Evolutionary conservation across 1,140 invertebrate species (phyloP), one percentile per base, ranked within the genome.

Genomic region (Drosophila kohkoa): DNA sequence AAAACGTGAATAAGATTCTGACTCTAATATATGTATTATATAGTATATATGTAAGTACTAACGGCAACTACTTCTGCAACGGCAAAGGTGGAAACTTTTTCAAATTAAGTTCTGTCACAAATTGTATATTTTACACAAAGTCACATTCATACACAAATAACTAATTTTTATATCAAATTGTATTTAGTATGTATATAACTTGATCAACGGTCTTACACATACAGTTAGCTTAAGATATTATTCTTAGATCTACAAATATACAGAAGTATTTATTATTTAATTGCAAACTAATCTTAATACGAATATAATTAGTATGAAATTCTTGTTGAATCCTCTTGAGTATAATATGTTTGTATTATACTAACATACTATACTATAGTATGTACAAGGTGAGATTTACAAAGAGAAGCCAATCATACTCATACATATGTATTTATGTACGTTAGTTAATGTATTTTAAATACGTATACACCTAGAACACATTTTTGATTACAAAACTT

Each of bases 41-140:
- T 48, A 48, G 15, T 15, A 45, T 15, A 7, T 45, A 15, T 15
- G 15, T 15, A 5, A 13, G 11, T 45, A 64, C 45, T 45, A 75
- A 79, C 64, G 51, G 66, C 58, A 83, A 82, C 75, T 66, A 69
- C 64, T 69, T 81, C 54, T 72, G 68, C 79, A 82, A 77, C 70
- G 75, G 77, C 68, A 70, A 83, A 83, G 69, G 77, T 83, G 77
- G 68, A 83, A 69, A 79, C 49, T 72, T 69, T 20, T 57, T 25
- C 63, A 77, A 75, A 49, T 74, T 62, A 83, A 83, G 68, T 74
- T 71, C 46, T 63, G 66, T 54, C 59, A 65, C 45, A 64, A 67
- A 67, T 48, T 15, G 32, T 41, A 62, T 41, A 62, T 52, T 45
- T 64, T 55, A 54, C 38, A 65, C 15, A 45, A 35, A 65, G 11